These are phyloP conservation scores for Odontothrips loti DNA, from an alignment of 2,888 invertebrate genomes.

Conservation along the genomic window DNA sequence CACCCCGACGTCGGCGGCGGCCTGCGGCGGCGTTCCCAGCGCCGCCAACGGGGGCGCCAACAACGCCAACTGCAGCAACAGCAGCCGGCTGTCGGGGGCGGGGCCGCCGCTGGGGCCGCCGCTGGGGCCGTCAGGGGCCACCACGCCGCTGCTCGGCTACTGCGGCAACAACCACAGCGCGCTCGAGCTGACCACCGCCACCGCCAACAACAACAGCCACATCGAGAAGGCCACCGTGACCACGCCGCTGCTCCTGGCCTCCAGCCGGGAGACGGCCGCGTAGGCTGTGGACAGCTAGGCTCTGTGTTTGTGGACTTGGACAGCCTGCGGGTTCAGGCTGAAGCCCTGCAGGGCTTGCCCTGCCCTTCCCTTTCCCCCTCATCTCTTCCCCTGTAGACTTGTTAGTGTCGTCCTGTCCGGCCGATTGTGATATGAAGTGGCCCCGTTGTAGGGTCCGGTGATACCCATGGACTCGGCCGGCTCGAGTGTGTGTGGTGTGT, in stretches of 20 bases:
- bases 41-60: background rate
- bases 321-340: conserved; percentile 18
- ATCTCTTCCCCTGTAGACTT: background rate
- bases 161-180: conserved; percentile 14
- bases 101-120: background rate
- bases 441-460: background rate
- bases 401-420: background rate
- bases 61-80: background rate
- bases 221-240: conserved; percentile 25
- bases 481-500: background rate
- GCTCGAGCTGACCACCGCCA: conserved; percentile 17
- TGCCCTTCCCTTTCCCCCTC: background rate
- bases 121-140: conserved; percentile 13
- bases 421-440: background rate
- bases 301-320: background rate
- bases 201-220: conserved; percentile 20
- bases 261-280: conserved; percentile 28
- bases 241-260: conserved; percentile 16
- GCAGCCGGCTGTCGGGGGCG: background rate
- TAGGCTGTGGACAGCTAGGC: background rate
- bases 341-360: background rate
- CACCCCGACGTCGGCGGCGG: background rate
- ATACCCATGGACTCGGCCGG: background rate
- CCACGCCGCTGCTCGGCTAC: conserved; percentile 33
- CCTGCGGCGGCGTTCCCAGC: background rate